These are phyloP conservation scores for Enteromius mattozi DNA, from an alignment of 2,797 vertebrate genomes.

Conservation along the genomic window DNA sequence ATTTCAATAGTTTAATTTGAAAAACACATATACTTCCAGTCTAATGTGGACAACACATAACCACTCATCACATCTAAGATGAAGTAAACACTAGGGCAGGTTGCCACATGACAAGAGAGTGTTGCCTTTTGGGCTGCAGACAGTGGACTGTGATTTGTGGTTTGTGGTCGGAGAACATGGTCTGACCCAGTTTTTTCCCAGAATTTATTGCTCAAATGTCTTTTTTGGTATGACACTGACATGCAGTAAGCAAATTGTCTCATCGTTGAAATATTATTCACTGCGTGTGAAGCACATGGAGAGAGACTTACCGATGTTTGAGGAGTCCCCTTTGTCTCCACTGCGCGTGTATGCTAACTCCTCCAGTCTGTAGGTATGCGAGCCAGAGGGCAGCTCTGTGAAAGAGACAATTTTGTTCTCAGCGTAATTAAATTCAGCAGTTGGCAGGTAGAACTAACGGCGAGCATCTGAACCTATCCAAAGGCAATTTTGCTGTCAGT, in stretches of 20 bases:
- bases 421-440: conserved; percentile 3
- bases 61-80: neutral
- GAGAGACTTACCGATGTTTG: conserved; percentile 82
- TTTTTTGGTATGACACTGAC: conserved; percentile 20
- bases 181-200: conserved; percentile 18
- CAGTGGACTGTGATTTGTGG: conserved; percentile 27
- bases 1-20: neutral
- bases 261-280: conserved; percentile 34
- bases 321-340: conserved; percentile 87
- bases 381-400: conserved; percentile 83
- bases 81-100: conserved; percentile 6
- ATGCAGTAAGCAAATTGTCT: conserved; percentile 25
- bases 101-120: conserved; percentile 36
- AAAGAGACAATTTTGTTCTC: conserved; percentile 19
- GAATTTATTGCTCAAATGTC: conserved; percentile 9
- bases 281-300: conserved; percentile 12
- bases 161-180: conserved; percentile 43
- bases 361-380: conserved; percentile 82
- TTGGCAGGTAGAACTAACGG: conserved; percentile 20
- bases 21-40: conserved; percentile 11
- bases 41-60: conserved; percentile 14
- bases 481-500: neutral
- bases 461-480: neutral
- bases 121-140: conserved; percentile 28
- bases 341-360: conserved; percentile 87